phyloP scores from a whole-genome alignment of 2,888 invertebrate genomes.

The Machimus rusticus region DNA sequence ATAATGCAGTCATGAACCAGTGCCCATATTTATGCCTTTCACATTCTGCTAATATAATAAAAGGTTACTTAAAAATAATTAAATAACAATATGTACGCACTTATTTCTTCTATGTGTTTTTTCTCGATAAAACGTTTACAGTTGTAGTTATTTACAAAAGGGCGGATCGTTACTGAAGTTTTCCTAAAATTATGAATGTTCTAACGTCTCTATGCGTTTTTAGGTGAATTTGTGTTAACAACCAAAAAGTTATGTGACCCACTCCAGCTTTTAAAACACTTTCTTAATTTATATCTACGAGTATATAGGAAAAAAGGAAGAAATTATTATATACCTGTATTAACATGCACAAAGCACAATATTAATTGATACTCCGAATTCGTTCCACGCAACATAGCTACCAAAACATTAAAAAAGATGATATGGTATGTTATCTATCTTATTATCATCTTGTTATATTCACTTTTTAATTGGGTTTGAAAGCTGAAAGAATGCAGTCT shows the following conservation, averaged over 20 bases:
- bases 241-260: not conserved
- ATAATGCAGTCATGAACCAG: not conserved
- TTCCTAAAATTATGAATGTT: conserved; percentile 3
- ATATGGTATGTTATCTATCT: too few relatives aligned
- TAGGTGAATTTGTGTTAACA: not conserved
- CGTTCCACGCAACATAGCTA: too few relatives aligned
- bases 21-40: not conserved
- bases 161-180: conserved; percentile 28
- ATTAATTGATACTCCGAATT: too few relatives aligned
- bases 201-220: not conserved
- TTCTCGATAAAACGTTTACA: not conserved
- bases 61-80: not conserved
- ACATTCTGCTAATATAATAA: not conserved
- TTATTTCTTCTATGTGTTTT: not conserved
- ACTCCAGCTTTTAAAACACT: conserved; percentile 6
- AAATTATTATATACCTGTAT: too few relatives aligned
- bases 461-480: too few relatives aligned
- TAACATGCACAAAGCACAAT: too few relatives aligned
- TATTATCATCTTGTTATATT: too few relatives aligned
- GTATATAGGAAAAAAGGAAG: too few relatives aligned
- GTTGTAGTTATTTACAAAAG: conserved; percentile 29
- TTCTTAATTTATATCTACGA: too few relatives aligned
- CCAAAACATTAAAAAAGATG: too few relatives aligned
- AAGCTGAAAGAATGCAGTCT: too few relatives aligned
- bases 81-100: conserved; percentile 3